These are phyloP conservation scores for Coluber constrictor DNA, from an alignment of 2,797 vertebrate species.

Conservation along the genomic window DNA sequence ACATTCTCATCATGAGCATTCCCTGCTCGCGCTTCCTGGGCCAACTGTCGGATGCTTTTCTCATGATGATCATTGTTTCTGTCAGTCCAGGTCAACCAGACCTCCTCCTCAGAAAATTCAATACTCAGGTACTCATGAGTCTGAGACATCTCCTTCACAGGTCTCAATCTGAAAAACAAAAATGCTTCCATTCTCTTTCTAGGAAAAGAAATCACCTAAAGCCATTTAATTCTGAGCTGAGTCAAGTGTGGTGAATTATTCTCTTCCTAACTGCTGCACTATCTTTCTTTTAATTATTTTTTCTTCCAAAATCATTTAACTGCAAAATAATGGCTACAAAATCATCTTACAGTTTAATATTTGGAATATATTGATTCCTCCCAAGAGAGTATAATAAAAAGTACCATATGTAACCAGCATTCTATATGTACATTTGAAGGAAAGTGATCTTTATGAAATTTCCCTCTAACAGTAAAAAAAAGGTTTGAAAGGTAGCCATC, in stretches of 20 bases:
- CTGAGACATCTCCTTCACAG: constrained; percentile 80
- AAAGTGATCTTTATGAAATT: not conserved
- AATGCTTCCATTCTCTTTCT: not conserved
- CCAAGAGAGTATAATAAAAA: not conserved
- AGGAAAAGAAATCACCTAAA: not conserved
- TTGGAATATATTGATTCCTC: not conserved
- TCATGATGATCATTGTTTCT: constrained; percentile 86
- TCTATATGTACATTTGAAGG: not conserved
- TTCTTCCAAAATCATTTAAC: not conserved
- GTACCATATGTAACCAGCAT: not conserved
- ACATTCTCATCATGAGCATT: constrained; percentile 92
- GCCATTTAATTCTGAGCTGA: not conserved
- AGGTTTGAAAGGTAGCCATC: not conserved
- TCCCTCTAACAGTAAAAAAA: not conserved
- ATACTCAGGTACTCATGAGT: constrained; percentile 82
- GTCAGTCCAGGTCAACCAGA: constrained; percentile 94
- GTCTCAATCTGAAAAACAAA: constrained; percentile 75
- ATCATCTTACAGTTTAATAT: not conserved
- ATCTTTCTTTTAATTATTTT: not conserved
- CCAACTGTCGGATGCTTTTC: constrained; percentile 90
- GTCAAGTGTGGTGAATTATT: not conserved
- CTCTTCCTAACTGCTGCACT: not conserved
- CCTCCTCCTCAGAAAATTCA: constrained; percentile 92
- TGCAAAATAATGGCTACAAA: not conserved
- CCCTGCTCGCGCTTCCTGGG: constrained; percentile 90